Conservation (phyloP, 2,888 invertebrate genomes). For the Plagodis pulveraria region DNA sequence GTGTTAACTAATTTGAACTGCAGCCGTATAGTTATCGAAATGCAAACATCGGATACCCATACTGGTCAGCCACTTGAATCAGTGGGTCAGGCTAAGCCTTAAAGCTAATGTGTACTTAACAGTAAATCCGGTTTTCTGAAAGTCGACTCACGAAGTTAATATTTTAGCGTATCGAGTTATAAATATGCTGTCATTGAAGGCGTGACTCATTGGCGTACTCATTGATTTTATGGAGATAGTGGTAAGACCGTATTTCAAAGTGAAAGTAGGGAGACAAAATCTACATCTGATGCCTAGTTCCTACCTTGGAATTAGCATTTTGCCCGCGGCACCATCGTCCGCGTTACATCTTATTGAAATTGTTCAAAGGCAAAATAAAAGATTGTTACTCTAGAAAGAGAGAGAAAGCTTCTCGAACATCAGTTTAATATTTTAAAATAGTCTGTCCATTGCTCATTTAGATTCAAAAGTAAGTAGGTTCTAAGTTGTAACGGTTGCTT, state of each 20-base stretch:
- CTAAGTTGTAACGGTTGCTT: no score
- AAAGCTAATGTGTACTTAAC: conserved; percentile 69
- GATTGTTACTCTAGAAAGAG: neutral
- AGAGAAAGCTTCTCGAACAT: no score
- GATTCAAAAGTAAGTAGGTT: no score
- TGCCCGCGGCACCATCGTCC: conserved; percentile 30
- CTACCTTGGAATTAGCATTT: conserved; percentile 33
- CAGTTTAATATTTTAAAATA: no score
- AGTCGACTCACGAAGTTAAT: conserved; percentile 47
- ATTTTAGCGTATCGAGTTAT: conserved; percentile 42
- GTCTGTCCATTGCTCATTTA: no score
- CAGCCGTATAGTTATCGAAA: conserved; percentile 59
- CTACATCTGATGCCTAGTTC: conserved; percentile 31
- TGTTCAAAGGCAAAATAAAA: conserved; percentile 26
- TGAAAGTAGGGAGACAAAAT: conserved; percentile 62
- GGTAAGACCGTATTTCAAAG: conserved; percentile 55
- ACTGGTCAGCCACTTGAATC: conserved; percentile 53
- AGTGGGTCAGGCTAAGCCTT: conserved; percentile 68
- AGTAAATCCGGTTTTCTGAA: conserved; percentile 68
- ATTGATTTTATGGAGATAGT: conserved; percentile 48
- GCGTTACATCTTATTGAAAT: conserved; percentile 34
- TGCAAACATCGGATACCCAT: conserved; percentile 54
- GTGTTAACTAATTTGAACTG: conserved; percentile 51
- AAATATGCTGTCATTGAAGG: conserved; percentile 43
- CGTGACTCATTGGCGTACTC: conserved; percentile 45